Percentiles rank a stretch among this genome's conserved stretches.
Evolutionary conservation across 2,113 vertebrate genomes (phyloP).

Genomic region (Grammomys dolichurus): DNA sequence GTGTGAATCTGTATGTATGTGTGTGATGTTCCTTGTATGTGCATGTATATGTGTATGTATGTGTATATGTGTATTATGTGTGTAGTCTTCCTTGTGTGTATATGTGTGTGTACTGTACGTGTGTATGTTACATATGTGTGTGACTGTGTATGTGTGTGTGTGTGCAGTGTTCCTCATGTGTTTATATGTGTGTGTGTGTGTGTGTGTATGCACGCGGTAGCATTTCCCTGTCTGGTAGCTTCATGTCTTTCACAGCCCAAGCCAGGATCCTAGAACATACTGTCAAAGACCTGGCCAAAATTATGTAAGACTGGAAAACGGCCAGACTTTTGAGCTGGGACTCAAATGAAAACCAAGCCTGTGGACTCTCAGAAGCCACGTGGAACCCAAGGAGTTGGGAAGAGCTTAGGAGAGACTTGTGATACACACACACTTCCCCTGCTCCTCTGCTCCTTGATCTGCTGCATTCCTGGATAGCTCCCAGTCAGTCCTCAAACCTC

Average conservation of each 20-base stretch:
- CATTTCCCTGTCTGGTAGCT: background rate
- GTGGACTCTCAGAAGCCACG: background rate
- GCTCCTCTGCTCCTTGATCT: background rate
- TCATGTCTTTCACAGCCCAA: conserved; percentile 2
- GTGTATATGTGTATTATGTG: background rate
- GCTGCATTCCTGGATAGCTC: background rate
- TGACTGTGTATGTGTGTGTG: background rate
- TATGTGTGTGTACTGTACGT: background rate
- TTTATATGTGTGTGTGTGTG: background rate
- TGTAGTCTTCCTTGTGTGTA: background rate
- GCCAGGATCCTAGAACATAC: conserved; percentile 9
- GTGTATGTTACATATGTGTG: background rate
- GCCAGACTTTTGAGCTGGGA: background rate
- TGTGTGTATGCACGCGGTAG: background rate
- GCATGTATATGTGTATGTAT: background rate
- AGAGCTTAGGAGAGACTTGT: background rate
- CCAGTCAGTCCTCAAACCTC: background rate
- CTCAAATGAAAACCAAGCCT: conserved; percentile 62
- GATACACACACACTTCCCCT: background rate
- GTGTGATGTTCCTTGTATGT: background rate
- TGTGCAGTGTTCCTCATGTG: background rate
- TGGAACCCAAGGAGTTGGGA: background rate
- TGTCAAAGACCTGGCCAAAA: conserved; percentile 45
- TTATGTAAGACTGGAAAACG: conserved; percentile 47
- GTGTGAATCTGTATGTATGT: background rate